A percentile compares a stretch with the other conserved stretches of the same genome.
Conservation (phyloP, 2,888 invertebrate species). For the Hoplodrina ambigua region DNA sequence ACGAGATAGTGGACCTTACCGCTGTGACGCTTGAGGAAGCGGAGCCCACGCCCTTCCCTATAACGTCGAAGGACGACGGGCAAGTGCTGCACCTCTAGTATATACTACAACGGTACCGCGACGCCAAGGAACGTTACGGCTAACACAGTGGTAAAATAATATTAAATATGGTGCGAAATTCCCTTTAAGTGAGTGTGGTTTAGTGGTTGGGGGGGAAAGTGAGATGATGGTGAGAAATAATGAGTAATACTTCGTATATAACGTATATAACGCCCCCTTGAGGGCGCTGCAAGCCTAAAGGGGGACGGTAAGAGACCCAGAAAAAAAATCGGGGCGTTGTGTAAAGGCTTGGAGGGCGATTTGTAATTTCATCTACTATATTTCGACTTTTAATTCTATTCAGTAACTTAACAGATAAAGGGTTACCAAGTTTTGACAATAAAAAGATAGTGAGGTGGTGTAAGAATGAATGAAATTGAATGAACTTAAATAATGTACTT, state of each 20-base stretch:
- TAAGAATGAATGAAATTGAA: no score
- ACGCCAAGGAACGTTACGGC: slow-evolving; percentile 37
- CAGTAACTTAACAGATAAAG: no score
- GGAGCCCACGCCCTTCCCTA: slow-evolving; percentile 67
- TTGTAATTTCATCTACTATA: no score
- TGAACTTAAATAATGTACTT: no score
- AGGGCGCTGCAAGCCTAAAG: no score
- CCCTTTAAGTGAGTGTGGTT: slow-evolving; percentile 10
- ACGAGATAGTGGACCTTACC: slow-evolving; percentile 97
- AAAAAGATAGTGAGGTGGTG: no score
- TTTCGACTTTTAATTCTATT: no score
- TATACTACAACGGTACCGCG: slow-evolving; percentile 72
- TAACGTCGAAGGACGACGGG: slow-evolving; percentile 86
- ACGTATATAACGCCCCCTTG: no score
- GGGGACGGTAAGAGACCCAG: no score
- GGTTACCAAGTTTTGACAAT: no score
- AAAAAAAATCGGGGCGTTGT: no score
- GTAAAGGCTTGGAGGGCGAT: no score
- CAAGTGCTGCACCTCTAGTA: slow-evolving; percentile 88
- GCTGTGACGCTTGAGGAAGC: slow-evolving; percentile 91
- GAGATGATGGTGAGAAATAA: background rate
- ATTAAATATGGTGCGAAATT: slow-evolving; percentile 26
- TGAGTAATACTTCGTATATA: background rate
- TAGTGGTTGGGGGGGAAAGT: slow-evolving; percentile 25
- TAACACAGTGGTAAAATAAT: background rate